Conservation (phyloP, 2,113 vertebrate species). For the Phoxinus phoxinus region DNA sequence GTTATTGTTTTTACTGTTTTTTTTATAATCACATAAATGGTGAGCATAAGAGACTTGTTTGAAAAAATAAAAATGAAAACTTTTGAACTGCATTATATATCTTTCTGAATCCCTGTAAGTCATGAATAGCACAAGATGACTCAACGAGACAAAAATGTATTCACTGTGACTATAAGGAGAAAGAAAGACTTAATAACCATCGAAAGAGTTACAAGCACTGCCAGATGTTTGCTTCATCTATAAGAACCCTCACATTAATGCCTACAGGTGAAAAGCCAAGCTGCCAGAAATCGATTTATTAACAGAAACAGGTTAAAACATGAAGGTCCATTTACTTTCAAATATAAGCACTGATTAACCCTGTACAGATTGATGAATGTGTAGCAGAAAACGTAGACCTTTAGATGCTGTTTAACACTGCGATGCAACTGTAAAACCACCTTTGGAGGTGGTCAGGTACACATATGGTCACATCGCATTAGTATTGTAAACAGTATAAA, state of each 20-base stretch:
- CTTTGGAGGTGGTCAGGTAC: not conserved
- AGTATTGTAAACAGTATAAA: not conserved
- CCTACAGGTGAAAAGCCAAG: constrained; percentile 22
- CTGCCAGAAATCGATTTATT: constrained; percentile 13
- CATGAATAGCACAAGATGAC: constrained; percentile 9
- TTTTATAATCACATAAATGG: too few relatives aligned
- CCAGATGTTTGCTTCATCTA: constrained; percentile 18
- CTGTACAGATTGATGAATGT: not conserved
- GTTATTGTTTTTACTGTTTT: too few relatives aligned
- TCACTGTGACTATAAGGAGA: not conserved
- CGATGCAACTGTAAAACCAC: not conserved
- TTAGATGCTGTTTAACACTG: not conserved
- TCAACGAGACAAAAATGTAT: constrained; percentile 1
- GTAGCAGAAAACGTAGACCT: not conserved
- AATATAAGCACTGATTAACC: not conserved
- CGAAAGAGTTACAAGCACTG: not conserved
- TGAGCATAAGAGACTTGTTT: not conserved
- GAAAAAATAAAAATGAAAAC: not conserved
- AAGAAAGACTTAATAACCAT: not conserved
- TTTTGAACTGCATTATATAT: not conserved
- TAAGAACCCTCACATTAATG: not conserved
- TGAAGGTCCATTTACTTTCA: not conserved
- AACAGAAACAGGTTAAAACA: not conserved
- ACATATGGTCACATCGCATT: not conserved
- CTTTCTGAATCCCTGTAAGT: not conserved